Evolutionary conservation across 2,888 invertebrate species (phyloP).

Genomic region (Shargacucullia verbasci): DNA sequence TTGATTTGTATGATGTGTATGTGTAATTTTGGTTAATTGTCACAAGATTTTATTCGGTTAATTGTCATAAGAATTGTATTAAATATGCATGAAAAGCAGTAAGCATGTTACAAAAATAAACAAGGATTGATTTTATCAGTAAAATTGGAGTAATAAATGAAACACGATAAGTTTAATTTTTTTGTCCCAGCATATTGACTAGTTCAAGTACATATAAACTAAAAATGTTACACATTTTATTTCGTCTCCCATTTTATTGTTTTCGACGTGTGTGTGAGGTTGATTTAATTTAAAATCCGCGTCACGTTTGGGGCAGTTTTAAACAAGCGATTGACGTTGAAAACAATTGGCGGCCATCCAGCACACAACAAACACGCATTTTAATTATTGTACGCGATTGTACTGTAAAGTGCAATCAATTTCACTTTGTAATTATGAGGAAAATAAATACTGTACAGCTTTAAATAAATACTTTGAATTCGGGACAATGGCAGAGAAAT

Average conservation of each 20-base stretch:
- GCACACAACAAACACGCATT: constrained; percentile 65
- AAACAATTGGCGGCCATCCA: constrained; percentile 69
- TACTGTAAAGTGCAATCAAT: constrained; percentile 37
- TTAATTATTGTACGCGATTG: constrained; percentile 60
- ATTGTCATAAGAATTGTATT: too few relatives aligned
- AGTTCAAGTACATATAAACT: constrained; percentile 16
- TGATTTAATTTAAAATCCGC: constrained; percentile 56
- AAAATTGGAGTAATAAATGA: too few relatives aligned
- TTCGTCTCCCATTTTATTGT: constrained; percentile 31
- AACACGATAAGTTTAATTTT: too few relatives aligned
- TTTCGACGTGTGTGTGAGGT: constrained; percentile 40
- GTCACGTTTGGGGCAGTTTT: constrained; percentile 70
- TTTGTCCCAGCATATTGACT: background rate
- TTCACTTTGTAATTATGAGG: constrained; percentile 34
- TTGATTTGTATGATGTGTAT: too few relatives aligned
- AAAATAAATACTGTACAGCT: constrained; percentile 17
- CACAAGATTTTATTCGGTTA: too few relatives aligned
- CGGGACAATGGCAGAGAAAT: background rate
- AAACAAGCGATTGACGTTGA: constrained; percentile 71
- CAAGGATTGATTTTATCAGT: too few relatives aligned
- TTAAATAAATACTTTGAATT: constrained; percentile 8
- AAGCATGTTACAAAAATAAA: too few relatives aligned
- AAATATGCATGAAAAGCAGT: too few relatives aligned
- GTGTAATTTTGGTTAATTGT: too few relatives aligned
- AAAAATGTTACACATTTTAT: constrained; percentile 23